phyloP scores from a whole-genome alignment of 2,797 vertebrate genomes.

The Tangara arthus region DNA sequence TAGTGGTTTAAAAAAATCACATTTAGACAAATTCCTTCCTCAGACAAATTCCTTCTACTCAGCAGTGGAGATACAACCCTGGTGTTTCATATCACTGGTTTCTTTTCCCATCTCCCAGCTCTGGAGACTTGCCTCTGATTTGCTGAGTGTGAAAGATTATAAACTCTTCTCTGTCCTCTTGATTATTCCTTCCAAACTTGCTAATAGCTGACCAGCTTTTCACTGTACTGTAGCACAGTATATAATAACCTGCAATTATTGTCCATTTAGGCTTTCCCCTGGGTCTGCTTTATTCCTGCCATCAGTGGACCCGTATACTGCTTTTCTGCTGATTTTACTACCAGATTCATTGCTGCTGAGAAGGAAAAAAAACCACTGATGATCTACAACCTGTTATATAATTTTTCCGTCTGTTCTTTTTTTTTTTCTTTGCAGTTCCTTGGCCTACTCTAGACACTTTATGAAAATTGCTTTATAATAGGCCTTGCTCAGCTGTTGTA shows the following conservation, averaged over 20 bases:
- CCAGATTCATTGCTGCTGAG: slow-evolving; percentile 64
- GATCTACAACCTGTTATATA: slow-evolving; percentile 42
- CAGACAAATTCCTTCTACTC: not conserved
- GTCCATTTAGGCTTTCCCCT: slow-evolving; percentile 77
- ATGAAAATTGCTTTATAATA: slow-evolving; percentile 18
- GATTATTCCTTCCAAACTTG: slow-evolving; percentile 71
- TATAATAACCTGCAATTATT: slow-evolving; percentile 82
- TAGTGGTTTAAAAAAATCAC: not conserved
- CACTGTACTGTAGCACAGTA: slow-evolving; percentile 68
- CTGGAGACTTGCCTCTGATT: not conserved
- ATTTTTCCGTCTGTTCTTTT: not conserved
- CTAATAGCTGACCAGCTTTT: slow-evolving; percentile 75
- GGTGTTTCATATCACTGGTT: not conserved
- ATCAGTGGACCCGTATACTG: not conserved
- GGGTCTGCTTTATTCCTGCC: slow-evolving; percentile 72
- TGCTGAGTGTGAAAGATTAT: not conserved
- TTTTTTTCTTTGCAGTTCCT: not conserved
- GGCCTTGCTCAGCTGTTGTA: not conserved
- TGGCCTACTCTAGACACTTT: not conserved
- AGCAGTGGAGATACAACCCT: not conserved
- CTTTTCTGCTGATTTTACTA: slow-evolving; percentile 74
- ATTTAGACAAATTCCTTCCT: not conserved
- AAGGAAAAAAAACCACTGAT: not conserved
- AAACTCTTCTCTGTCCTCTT: slow-evolving; percentile 57
- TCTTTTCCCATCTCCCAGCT: not conserved